Evolutionary conservation across 2,888 invertebrate genomes (phyloP), one percentile per base, ranked within the genome.

Genomic region (Eustalomyia histrio): DNA sequence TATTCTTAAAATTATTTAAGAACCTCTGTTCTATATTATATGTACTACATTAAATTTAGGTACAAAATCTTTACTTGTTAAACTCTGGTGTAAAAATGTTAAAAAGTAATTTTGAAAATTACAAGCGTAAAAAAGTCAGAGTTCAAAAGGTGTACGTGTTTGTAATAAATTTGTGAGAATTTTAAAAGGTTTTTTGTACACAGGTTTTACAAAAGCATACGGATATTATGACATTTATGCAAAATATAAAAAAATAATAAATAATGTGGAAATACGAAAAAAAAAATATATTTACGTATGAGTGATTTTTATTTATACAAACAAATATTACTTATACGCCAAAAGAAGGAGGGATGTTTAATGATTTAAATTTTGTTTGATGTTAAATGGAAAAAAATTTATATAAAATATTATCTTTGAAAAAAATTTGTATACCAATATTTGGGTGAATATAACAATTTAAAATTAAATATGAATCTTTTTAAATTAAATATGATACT

Each of bases 221-320:
- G 16, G 17, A 29, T 43, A 68, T 24, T 57, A 43, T 53, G 14
- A 12, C 67, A 55, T 47, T 18, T 47, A 16, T 8, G 43, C 8
- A 43, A 39, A 53, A 14, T n/a, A 7, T 17, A 24, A 5, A 63
- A 55, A 57, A 17, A 29, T 6, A 21, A 43, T 24, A 24, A 16
- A 68, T 1, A 39, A 39, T 43, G 43, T 43, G 29, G 29, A 29
- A 29, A n/a, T 43, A 12, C 29, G 2, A 43, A 17, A 57, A 57
- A 43, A 43, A 17, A 57, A 57, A 43, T 3, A 43, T 24, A 29
- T 29, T 9, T 29, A 67, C 75, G 75, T 75, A 75, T 75, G 75
- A 75, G 75, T 68, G 75, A 75, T 75, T 75, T 75, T 75, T 47
- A 67, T 75, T 53, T 18, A 1, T n/a, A 18, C 52, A 18, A 63